A percentile compares a stretch with the other conserved stretches of the same genome.
These are phyloP conservation scores for Bugulina stolonifera DNA, from an alignment of 2,888 invertebrate genomes.

Conservation along the genomic window DNA sequence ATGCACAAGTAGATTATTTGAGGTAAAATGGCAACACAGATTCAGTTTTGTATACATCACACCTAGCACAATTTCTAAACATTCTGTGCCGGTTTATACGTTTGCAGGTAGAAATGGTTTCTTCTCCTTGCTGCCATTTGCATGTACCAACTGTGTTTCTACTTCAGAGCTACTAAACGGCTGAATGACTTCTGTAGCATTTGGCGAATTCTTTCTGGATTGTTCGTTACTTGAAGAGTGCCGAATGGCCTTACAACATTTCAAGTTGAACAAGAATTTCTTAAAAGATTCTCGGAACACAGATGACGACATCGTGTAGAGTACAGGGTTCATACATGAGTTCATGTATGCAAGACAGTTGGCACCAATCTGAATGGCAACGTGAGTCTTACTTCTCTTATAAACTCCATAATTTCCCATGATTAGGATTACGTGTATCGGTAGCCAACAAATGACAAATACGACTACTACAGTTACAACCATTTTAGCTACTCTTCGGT, in stretches of 20 bases:
- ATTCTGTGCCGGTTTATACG: no score
- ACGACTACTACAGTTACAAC: conserved; percentile 84
- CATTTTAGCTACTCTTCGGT: conserved; percentile 83
- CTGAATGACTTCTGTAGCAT: no score
- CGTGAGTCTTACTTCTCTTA: conserved; percentile 60
- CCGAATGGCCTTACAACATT: conserved; percentile 14
- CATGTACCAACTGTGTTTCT: no score
- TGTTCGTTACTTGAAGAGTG: no score
- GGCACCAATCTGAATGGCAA: conserved; percentile 45
- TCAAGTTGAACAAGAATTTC: conserved; percentile 46
- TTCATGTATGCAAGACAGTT: conserved; percentile 73
- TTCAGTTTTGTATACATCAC: no score
- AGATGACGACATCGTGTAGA: conserved; percentile 89
- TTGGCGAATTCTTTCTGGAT: no score
- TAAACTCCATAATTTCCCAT: conserved; percentile 70
- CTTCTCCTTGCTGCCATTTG: no score
- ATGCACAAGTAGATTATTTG: no score
- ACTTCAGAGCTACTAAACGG: no score
- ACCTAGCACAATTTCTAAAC: no score
- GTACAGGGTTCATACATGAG: conserved; percentile 87
- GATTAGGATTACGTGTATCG: conserved; percentile 69
- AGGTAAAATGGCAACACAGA: no score
- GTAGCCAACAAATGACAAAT: conserved; percentile 89
- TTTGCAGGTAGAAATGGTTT: no score
- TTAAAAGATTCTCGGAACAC: conserved; percentile 85